Percentiles rank a stretch among this genome's conserved stretches.
phyloP scores from a whole-genome alignment of 2,113 vertebrate species.

The Camelus dromedarius region DNA sequence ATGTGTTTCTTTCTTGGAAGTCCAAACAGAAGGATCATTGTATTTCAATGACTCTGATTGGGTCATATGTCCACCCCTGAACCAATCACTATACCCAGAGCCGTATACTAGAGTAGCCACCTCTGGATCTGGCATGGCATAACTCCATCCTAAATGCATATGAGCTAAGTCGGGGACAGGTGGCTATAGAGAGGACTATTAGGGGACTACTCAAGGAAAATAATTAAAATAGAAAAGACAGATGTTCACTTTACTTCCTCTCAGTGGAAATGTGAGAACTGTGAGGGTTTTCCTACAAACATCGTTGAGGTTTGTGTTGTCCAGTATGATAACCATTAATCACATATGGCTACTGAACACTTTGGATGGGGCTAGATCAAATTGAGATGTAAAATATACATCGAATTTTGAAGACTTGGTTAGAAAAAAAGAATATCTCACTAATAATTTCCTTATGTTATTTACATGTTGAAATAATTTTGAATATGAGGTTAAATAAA shows the following conservation, averaged over 20 bases:
- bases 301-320: background rate
- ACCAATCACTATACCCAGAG: background rate
- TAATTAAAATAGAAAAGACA: background rate
- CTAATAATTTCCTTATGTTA: background rate
- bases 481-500: background rate
- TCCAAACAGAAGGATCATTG: background rate
- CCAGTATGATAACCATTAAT: background rate
- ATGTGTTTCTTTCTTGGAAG: background rate
- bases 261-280: background rate
- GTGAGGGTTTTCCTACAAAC: background rate
- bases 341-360: background rate
- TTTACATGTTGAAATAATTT: slow-evolving; percentile 31
- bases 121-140: background rate
- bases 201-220: background rate
- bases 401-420: background rate
- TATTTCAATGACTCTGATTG: background rate
- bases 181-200: background rate
- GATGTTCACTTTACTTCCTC: background rate
- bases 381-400: background rate
- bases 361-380: background rate
- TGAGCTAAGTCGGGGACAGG: background rate
- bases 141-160: background rate
- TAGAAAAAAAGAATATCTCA: slow-evolving; percentile 3
- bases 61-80: background rate
- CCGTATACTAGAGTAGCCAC: background rate